Base-by-base conservation (phyloP, 2,888 invertebrate genomes). In the Stegana nigrithorax region DNA sequence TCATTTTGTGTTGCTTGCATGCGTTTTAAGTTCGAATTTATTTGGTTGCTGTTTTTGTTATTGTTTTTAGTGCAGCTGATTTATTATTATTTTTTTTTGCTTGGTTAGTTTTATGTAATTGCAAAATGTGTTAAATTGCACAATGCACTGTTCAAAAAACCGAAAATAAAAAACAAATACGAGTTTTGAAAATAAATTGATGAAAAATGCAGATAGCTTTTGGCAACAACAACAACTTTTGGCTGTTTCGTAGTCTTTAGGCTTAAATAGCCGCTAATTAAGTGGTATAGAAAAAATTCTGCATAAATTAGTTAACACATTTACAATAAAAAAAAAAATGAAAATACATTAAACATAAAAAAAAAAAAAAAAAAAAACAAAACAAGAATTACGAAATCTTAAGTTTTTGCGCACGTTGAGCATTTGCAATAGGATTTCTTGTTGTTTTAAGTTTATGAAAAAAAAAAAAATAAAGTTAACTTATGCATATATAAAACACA, bases 81-180 rank as follows among this genome's bases (percentile, higher is more conserved):
- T 53, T 60, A n/a, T 39, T 42, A 12, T 10, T 32, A 17, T 51
- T 23, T 51, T 10, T 51, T 39, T 17, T 21, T 32, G 42, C 23
- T 12, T 45, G 4, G 32, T 21, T 8, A 12, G 36, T 17, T 36
- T 47, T 50, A 17, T 25, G 60, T 29, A 29, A n/a, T 64, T 61
- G 50, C 68, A 67, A 68, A 65, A 21, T 44, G 53, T 56, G 7
- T 59, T 26, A 39, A 29, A 44, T 55, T 55, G 27, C 53, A 55
- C 21, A 55, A 55, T 14, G n/a, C 32, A 53, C 12, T 17, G 14
- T 23, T 23, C 23, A 55, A 55, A 53, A 29, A n/a, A 17, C 6
- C 14, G 12, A 29, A 53, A 53, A 53, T 23, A 36, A 55, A 0
- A 27, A 51, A 51, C 3, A 51, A 51, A 51, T 39, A 44, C 10